These are phyloP conservation scores for Epirrhoe tristata DNA, from an alignment of 2,888 invertebrate species.

Conservation along the genomic window DNA sequence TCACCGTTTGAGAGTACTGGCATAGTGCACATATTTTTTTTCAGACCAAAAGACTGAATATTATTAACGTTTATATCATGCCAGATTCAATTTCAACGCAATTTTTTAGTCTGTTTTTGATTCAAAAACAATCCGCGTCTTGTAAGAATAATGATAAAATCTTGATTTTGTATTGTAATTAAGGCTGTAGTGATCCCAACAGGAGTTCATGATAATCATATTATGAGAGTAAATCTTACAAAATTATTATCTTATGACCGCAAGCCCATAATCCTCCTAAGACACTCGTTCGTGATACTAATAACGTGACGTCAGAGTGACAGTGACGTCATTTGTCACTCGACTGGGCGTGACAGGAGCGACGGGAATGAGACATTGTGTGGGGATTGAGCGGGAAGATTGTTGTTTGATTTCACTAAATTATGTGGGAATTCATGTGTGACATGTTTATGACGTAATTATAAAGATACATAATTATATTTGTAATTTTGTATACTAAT, in stretches of 20 bases:
- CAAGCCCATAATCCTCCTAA: constrained; percentile 14
- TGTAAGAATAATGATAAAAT: no score
- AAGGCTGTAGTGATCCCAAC: no score
- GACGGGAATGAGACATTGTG: constrained; percentile 42
- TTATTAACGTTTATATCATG: no score
- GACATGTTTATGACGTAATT: neutral
- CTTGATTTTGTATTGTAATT: no score
- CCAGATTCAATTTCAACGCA: no score
- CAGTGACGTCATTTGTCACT: constrained; percentile 57
- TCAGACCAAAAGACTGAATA: no score
- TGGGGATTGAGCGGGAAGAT: constrained; percentile 35
- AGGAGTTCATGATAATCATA: no score
- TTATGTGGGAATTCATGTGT: constrained; percentile 11
- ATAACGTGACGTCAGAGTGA: constrained; percentile 50
- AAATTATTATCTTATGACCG: neutral
- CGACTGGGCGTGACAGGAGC: constrained; percentile 41
- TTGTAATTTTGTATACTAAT: neutral
- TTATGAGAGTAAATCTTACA: neutral
- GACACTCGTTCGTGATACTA: constrained; percentile 43
- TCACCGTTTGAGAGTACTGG: no score
- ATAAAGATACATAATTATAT: neutral
- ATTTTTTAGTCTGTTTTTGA: no score
- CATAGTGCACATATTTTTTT: no score
- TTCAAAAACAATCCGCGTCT: no score
- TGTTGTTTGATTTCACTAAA: constrained; percentile 35